A percentile compares a stretch with the other conserved stretches of the same genome.
Evolutionary conservation across 2,113 vertebrate genomes (phyloP).

Genomic region (Hassar affinis): DNA sequence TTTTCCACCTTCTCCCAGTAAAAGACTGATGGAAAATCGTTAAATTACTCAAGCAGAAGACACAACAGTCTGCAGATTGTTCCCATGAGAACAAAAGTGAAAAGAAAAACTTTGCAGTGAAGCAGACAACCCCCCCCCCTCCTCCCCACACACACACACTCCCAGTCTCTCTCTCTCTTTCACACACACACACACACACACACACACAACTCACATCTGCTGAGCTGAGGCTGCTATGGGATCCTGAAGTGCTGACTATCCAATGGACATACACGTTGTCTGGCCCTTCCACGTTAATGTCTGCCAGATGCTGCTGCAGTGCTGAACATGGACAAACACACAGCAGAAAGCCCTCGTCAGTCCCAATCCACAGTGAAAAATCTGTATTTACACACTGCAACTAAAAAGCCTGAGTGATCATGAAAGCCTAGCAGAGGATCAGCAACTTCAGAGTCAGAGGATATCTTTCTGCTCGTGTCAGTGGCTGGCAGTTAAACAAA

Average conservation of each 20-base stretch:
- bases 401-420: background rate
- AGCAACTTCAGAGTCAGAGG: background rate
- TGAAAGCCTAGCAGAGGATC: background rate
- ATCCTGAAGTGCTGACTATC: conserved; percentile 96
- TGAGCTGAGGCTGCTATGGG: conserved; percentile 84
- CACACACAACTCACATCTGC: conserved; percentile 80
- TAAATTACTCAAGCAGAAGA: background rate
- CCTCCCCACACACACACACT: background rate
- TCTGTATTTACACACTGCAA: background rate
- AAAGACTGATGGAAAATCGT: background rate
- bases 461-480: background rate
- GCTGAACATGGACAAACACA: conserved; percentile 69
- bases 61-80: background rate
- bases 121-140: background rate
- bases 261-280: conserved; percentile 95
- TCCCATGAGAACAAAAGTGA: background rate
- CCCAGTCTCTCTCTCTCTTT: background rate
- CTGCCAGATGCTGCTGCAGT: conserved; percentile 94
- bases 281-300: conserved; percentile 94
- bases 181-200: too few species aligned
- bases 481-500: background rate
- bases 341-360: conserved; percentile 5
- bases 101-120: background rate
- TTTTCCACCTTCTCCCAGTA: background rate
- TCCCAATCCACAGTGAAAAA: background rate